Conservation (phyloP, 2,797 vertebrate genomes). For the Hypotaenidia okinawae region DNA sequence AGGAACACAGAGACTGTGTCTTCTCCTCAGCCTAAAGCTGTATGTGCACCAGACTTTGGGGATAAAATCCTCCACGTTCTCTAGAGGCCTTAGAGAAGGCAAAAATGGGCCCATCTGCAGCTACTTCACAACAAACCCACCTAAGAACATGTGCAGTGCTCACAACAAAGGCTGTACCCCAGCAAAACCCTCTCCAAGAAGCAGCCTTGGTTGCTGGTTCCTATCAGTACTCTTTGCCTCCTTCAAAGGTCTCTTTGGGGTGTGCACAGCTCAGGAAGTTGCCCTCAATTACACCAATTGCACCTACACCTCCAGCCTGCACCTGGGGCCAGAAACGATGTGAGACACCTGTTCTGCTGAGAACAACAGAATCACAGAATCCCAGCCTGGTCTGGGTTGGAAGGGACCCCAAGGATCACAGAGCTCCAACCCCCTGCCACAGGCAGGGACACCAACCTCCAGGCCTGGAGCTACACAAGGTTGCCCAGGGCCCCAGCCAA, state of each 20-base stretch:
- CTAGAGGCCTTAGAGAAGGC: not conserved
- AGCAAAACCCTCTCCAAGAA: not conserved
- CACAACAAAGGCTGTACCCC: not conserved
- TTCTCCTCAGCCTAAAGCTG: not conserved
- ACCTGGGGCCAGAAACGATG: conserved; percentile 55
- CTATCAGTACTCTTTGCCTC: conserved; percentile 86
- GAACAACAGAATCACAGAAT: not conserved
- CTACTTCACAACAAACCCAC: not conserved
- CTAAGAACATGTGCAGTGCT: not conserved
- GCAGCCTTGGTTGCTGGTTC: not conserved
- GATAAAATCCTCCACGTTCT: not conserved
- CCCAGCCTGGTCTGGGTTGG: too few relatives aligned
- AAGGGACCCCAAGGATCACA: too few relatives aligned
- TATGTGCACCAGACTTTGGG: not conserved
- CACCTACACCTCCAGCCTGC: conserved; percentile 78
- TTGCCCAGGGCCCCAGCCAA: too few relatives aligned
- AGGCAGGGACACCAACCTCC: too few relatives aligned
- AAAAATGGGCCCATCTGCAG: not conserved
- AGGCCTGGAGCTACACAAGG: too few relatives aligned
- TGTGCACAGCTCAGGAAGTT: conserved; percentile 86
- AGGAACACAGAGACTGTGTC: not conserved
- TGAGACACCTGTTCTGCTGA: not conserved
- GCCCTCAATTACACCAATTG: conserved; percentile 85
- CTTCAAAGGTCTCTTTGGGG: conserved; percentile 89
- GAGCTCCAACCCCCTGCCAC: too few relatives aligned